Evolutionary conservation across 2,888 invertebrate species (phyloP).

Genomic region (Nudaria mundana): DNA sequence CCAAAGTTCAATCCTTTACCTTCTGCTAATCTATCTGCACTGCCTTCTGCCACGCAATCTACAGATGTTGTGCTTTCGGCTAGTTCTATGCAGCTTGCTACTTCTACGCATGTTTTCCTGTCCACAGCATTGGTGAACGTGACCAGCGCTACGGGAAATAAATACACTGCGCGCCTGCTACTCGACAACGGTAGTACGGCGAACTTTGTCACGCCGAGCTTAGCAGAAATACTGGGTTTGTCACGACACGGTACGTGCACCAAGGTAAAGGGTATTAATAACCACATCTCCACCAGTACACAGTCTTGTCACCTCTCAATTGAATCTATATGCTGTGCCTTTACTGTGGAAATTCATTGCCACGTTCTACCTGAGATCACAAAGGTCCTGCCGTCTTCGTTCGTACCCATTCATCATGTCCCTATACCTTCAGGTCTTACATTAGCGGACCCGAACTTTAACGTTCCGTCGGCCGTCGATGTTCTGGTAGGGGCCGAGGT

Average conservation of each 20-base stretch:
- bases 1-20: not conserved
- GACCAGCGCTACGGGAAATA: conserved; percentile 5
- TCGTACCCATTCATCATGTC: not conserved
- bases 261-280: conserved; percentile 8
- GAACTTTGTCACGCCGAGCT: conserved; percentile 5
- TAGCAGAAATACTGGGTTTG: conserved; percentile 7
- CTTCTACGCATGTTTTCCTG: conserved; percentile 11
- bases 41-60: too few species aligned
- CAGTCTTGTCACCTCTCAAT: not conserved
- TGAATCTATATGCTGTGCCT: not conserved
- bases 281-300: not conserved
- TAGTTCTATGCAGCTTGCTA: not conserved
- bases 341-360: not conserved
- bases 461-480: conserved; percentile 22
- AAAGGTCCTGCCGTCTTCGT: conserved; percentile 2
- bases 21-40: too few species aligned
- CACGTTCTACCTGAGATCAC: not conserved
- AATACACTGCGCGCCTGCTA: conserved; percentile 8
- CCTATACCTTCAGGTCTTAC: conserved; percentile 8
- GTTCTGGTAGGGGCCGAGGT: conserved; percentile 24
- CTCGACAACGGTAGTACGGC: conserved; percentile 15
- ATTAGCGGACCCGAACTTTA: conserved; percentile 25
- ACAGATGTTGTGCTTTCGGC: not conserved
- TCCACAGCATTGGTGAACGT: conserved; percentile 27
- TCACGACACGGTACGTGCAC: not conserved